Evolutionary conservation across 2,113 vertebrate species (phyloP), one percentile per base, ranked within the genome.

Genomic region (Cygnus atratus): DNA sequence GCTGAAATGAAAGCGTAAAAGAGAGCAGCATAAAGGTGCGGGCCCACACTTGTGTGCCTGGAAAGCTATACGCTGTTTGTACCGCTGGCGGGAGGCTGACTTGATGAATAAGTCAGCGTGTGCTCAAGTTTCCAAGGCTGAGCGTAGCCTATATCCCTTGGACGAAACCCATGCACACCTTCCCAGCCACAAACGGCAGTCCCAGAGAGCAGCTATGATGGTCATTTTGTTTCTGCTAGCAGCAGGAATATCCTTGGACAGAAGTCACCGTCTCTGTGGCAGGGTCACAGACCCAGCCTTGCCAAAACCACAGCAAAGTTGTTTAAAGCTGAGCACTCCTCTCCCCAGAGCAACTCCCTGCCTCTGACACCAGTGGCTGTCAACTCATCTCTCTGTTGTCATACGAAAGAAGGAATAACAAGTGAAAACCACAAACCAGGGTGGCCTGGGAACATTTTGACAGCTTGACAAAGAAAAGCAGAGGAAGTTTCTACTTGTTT

Each of bases 401-500:
- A 81, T 39, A 65, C 0, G 0, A 80, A 80, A 90, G 82, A 80
- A 77, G 52, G 90, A 94, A 86, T 88, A 92, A 89, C 72, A 86
- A 95, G 65, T 75, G 90, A 96, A 96, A 95, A 91, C 52, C 55
- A 61, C 46, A 86, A 94, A 71, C 68, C 3, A 22, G 59, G 13
- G 72, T 50, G 31, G 72, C 75, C 85, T 61, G 52, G 33, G 83
- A 95, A 94, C 55, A 74, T 77, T 57, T 29, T 95, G 90, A 94
- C 92, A 92, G 79, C 11, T 68, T 95, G 61, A 96, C 62, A 95
- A 84, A 92, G 33, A 43, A 77, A 83, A 85, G 55, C 67, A 90
- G 78, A 80, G 87, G 44, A 95, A 77, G 10, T 13, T 52, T 92
- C 79, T 90, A n/a, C 72, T 91, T 94, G 90, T 95, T 93, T 92